phyloP scores from a whole-genome alignment of 2,797 vertebrate species.

The Lophotriccus pileatus region DNA sequence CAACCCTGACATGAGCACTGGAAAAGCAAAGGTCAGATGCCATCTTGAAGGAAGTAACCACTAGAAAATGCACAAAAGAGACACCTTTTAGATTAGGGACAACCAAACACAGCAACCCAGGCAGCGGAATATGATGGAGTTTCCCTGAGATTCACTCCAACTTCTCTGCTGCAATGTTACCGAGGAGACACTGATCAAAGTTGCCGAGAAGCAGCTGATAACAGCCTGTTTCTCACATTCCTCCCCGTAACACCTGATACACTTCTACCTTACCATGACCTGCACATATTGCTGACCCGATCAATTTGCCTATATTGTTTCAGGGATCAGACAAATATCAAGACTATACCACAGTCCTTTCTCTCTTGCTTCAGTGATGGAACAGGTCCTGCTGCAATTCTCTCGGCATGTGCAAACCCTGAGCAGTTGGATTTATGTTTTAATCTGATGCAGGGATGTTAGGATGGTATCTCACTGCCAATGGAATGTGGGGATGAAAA shows the following conservation, averaged over 20 bases:
- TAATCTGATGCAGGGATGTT: not conserved
- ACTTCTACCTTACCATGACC: not conserved
- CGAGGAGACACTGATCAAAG: not conserved
- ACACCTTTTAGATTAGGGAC: not conserved
- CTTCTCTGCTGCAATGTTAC: not conserved
- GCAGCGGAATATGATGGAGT: not conserved
- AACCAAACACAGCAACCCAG: not conserved
- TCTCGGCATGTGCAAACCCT: not conserved
- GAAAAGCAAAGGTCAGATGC: not conserved
- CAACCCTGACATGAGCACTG: not conserved
- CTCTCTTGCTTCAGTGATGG: not conserved
- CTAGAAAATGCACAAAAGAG: not conserved
- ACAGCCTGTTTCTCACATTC: not conserved
- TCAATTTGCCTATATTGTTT: not conserved
- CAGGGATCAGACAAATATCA: not conserved
- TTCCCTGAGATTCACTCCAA: not conserved
- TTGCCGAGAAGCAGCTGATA: not conserved
- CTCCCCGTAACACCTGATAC: rapidly evolving
- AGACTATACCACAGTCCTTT: not conserved
- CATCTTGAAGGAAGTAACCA: not conserved
- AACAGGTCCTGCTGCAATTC: not conserved
- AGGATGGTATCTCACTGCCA: not conserved
- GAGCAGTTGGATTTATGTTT: not conserved
- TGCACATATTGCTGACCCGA: not conserved
- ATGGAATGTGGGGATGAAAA: not conserved